These are phyloP conservation scores for Hirtodrosophila trivittata DNA, from an alignment of 2,888 invertebrate genomes.

Conservation along the genomic window DNA sequence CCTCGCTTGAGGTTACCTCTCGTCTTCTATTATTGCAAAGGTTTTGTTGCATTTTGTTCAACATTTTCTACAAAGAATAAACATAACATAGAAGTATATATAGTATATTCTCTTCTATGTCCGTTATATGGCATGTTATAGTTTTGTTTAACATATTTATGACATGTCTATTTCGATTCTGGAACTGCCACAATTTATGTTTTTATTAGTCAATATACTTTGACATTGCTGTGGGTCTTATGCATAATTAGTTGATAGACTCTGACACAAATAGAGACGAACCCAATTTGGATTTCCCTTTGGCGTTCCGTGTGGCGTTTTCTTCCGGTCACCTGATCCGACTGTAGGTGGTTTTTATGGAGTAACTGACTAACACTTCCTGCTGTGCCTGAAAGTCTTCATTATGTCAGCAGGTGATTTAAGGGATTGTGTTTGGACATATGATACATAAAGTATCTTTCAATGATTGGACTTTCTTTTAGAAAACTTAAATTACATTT, in stretches of 20 bases:
- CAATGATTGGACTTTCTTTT: slow-evolving; percentile 3
- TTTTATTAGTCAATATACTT: slow-evolving; percentile 57
- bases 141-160: slow-evolving; percentile 79
- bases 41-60: slow-evolving; percentile 66
- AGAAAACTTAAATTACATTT: too few relatives aligned
- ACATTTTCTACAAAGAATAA: slow-evolving; percentile 15
- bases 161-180: slow-evolving; percentile 41
- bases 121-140: slow-evolving; percentile 63
- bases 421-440: background rate
- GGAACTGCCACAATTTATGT: slow-evolving; percentile 48
- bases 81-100: slow-evolving; percentile 15
- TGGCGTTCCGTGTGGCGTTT: slow-evolving; percentile 12
- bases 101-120: slow-evolving; percentile 29
- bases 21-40: slow-evolving; percentile 66
- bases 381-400: slow-evolving; percentile 33
- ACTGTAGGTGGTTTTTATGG: slow-evolving; percentile 49
- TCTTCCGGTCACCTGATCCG: slow-evolving; percentile 60
- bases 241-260: slow-evolving; percentile 63
- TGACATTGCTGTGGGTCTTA: slow-evolving; percentile 60
- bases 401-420: slow-evolving; percentile 35
- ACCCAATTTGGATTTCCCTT: slow-evolving; percentile 16
- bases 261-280: slow-evolving; percentile 41
- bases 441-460: background rate
- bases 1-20: too few relatives aligned
- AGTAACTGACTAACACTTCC: slow-evolving; percentile 3